Evolutionary conservation across 2,888 invertebrate genomes (phyloP).

Genomic region (Nomada flava): DNA sequence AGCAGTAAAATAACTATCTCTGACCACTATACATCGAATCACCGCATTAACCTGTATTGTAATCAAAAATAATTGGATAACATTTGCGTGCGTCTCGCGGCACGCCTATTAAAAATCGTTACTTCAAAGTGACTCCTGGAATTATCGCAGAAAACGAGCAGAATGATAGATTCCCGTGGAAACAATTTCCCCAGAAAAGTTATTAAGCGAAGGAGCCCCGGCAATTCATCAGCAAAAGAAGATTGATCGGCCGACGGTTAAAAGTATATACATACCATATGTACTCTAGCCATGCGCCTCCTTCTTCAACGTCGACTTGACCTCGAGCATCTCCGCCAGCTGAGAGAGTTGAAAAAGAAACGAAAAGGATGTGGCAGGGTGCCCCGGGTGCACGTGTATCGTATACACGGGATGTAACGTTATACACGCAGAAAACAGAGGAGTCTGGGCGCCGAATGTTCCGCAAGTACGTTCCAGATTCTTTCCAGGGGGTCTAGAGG

Average conservation of each 20-base stretch:
- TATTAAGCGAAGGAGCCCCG: background rate
- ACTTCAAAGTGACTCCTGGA: too few species aligned
- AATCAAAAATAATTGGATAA: too few species aligned
- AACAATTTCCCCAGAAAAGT: background rate
- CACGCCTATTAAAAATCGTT: too few species aligned
- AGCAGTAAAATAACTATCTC: too few species aligned
- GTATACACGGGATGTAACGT: background rate
- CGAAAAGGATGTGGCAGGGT: too few species aligned
- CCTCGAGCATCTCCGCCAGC: background rate
- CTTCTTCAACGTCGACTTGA: background rate
- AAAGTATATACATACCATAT: background rate
- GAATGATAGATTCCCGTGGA: background rate
- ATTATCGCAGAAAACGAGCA: background rate
- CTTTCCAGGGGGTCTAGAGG: conserved; percentile 28
- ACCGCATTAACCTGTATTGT: too few species aligned
- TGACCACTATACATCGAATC: too few species aligned
- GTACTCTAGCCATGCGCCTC: background rate
- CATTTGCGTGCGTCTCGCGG: too few species aligned
- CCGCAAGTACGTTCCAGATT: conserved; percentile 40
- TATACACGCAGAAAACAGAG: background rate
- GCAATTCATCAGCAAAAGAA: conserved; percentile 2
- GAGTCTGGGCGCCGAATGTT: conserved; percentile 6
- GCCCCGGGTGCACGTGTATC: too few species aligned
- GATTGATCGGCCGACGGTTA: conserved; percentile 8
- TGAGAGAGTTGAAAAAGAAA: background rate